A percentile compares a stretch with the other conserved stretches of the same genome.
These are phyloP conservation scores for Tupaia tana DNA, from an alignment of 2,113 vertebrate species.

Conservation along the genomic window DNA sequence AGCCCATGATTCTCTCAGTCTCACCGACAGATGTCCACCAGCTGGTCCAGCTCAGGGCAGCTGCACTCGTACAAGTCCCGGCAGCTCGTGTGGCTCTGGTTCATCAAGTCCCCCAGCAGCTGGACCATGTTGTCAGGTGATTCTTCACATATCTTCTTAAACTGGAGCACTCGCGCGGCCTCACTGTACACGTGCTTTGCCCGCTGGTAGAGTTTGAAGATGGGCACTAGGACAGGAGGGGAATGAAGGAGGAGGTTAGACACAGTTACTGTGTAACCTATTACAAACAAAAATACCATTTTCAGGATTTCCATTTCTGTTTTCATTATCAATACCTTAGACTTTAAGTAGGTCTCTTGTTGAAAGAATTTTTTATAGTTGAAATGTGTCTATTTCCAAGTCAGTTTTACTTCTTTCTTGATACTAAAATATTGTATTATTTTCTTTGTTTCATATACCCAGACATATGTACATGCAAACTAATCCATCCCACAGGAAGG, in stretches of 20 bases:
- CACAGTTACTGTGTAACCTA: neutral
- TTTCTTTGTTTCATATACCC: neutral
- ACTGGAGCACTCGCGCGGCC: conserved; percentile 93
- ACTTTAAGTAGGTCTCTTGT: conserved; percentile 9
- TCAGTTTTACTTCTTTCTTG: conserved; percentile 17
- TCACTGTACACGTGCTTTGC: conserved; percentile 96
- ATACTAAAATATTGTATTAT: neutral
- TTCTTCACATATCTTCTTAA: conserved; percentile 92
- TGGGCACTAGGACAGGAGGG: conserved; percentile 85
- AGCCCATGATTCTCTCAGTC: conserved; percentile 73
- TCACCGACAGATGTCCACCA: conserved; percentile 97
- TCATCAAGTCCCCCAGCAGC: conserved; percentile 95
- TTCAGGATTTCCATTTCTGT: neutral
- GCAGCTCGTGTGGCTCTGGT: conserved; percentile 96
- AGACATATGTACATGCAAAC: neutral
- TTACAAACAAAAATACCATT: neutral
- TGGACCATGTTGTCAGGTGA: conserved; percentile 85
- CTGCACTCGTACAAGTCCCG: conserved; percentile 97
- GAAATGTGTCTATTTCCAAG: neutral
- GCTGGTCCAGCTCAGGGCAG: conserved; percentile 95
- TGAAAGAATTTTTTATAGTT: neutral
- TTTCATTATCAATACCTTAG: neutral
- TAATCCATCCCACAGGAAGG: neutral
- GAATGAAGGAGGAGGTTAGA: neutral
- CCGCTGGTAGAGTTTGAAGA: conserved; percentile 95